Evolutionary conservation across 2,888 invertebrate species (phyloP), one percentile per base, ranked within the genome.

Genomic region (Hirtodrosophila duncani): DNA sequence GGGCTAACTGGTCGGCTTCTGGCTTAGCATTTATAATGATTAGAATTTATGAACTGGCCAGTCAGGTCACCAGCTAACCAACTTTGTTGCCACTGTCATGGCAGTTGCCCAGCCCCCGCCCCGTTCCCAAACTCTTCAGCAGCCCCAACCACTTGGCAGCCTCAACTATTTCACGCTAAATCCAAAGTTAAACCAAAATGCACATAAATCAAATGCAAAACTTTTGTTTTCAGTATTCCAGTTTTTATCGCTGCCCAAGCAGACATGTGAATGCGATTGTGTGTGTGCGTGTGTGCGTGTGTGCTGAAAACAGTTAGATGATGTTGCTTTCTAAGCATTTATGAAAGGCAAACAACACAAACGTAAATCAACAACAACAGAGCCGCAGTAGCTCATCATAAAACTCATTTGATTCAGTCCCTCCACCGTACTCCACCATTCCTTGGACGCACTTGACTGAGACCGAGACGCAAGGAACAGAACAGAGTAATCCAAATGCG

Each of bases 351-450:
- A 77, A 64, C 68, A 80, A 67, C 80, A 80, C 71, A 61, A 77
- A 80, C 81, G 78, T 80, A 72, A 71, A 80, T 72, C 71, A 80
- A 66, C 68, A 80, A 50, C 67, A 71, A 46, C 61, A 53, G 52
- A 59, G 63, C 69, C 65, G 70, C 71, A 71, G 72, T 57, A 71
- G 78, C 71, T 80, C 71, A 71, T 71, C 81, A 71, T 71, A 71
- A 80, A 71, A 71, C 71, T 80, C 81, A 71, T 71, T 71, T 72
- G 61, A 78, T 57, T 67, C 50, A 58, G 44, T 18, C 38, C 27
- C 16, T 16, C 7, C 14, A 1, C 13, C 10, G 5, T 0, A 21
- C n/a, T 4, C 1, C 4, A 8, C 16, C 42, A 10, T 13, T 11
- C 33, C 6, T 11, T 21, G 48, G 30, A 9, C 18, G 51, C 60